Percentiles rank a stretch among this genome's conserved stretches.
These are phyloP conservation scores for Barbus barbus DNA, from an alignment of 2,113 vertebrate genomes.

Conservation along the genomic window DNA sequence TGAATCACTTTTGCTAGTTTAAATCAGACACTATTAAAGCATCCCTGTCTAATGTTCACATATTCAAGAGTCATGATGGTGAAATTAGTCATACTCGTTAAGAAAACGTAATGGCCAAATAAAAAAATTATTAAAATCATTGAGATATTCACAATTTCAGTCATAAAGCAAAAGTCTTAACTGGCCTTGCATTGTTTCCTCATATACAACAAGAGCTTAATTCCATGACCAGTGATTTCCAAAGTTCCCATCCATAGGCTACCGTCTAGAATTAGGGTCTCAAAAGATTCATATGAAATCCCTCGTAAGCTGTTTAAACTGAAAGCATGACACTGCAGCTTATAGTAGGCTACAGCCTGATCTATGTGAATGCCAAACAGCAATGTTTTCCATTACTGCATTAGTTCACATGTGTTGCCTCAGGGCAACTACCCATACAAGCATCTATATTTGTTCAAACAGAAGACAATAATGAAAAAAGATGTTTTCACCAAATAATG, in stretches of 20 bases:
- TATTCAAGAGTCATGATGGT: neutral
- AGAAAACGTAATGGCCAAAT: neutral
- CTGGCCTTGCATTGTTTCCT: neutral
- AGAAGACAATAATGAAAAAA: constrained; percentile 16
- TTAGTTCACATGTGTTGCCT: constrained; percentile 1
- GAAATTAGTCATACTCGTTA: neutral
- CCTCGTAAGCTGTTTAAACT: constrained; percentile 15
- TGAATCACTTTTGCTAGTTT: neutral
- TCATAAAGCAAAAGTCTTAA: neutral
- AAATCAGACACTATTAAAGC: neutral
- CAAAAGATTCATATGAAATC: constrained; percentile 24
- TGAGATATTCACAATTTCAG: no score
- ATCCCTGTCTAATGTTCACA: neutral
- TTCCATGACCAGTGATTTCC: neutral
- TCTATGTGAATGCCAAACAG: neutral
- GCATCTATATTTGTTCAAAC: constrained; percentile 33
- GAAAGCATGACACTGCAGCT: constrained; percentile 18
- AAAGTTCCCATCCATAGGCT: constrained; percentile 27
- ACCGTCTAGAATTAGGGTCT: neutral
- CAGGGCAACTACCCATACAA: neutral
- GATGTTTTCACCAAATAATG: constrained; percentile 1
- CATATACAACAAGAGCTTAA: neutral
- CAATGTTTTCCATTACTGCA: constrained; percentile 29
- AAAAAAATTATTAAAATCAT: neutral
- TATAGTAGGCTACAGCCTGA: neutral